Conservation (phyloP, 2,888 invertebrate species). For the Ornithoptera priamus region DNA sequence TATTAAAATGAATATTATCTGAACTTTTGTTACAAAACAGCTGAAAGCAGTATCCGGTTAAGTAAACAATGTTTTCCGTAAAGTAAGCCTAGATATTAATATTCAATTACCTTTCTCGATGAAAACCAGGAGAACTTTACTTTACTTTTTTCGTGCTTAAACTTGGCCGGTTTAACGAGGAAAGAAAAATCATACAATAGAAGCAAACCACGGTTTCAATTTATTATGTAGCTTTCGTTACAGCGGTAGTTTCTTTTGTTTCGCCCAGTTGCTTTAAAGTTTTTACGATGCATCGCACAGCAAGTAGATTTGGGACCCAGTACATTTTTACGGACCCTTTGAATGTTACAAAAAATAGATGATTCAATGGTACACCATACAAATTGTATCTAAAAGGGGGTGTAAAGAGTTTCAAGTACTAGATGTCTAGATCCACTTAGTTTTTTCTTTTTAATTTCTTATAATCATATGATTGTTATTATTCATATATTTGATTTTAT, state of each 20-base stretch:
- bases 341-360: constrained; percentile 13
- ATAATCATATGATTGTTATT: too few relatives aligned
- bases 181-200: constrained; percentile 21
- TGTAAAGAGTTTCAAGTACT: too few relatives aligned
- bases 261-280: constrained; percentile 15
- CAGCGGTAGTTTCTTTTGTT: constrained; percentile 23
- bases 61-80: not conserved
- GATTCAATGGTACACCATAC: constrained; percentile 1
- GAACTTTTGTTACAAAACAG: not conserved
- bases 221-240: constrained; percentile 25
- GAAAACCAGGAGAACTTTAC: not conserved
- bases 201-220: constrained; percentile 16
- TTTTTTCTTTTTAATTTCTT: too few relatives aligned
- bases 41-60: not conserved
- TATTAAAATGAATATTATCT: not conserved
- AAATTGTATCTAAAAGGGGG: too few relatives aligned
- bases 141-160: constrained; percentile 5
- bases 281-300: constrained; percentile 25
- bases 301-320: constrained; percentile 8
- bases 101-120: not conserved
- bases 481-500: too few relatives aligned
- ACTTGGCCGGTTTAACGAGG: constrained; percentile 10
- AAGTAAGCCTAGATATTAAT: not conserved
- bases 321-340: constrained; percentile 15
- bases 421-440: too few relatives aligned